Base-by-base conservation (phyloP, 64 coral and sea anemone species). In the Cladopsammia gracilis region DNA sequence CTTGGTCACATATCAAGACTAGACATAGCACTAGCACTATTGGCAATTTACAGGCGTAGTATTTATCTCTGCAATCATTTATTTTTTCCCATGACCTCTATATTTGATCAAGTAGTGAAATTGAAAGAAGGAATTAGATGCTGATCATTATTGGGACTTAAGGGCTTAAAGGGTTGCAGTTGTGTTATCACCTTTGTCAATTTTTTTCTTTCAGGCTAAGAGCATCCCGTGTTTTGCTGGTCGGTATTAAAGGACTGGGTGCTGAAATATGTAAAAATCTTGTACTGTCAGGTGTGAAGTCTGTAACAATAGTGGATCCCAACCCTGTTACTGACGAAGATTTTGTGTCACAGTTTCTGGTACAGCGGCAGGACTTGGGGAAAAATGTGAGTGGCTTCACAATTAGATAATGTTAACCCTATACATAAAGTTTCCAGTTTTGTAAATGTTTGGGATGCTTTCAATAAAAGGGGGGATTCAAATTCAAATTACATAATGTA, bases 211-310 rank as follows among this genome's bases (percentile, higher is more conserved):
- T 49, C 52, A 99, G 98, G 80, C 75, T 99, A 15, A 71, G 98
- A 68, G 87, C 98, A 65, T 99, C 98, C 3, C 86, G 89, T 76
- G 75, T 99, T 92, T 93, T 99, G 66, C 87, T 99, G 47, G 89
- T 96, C 47, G 95, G 88, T 34, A 71, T 99, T 25, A 94, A 76
- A 71, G 98, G 98, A 62, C 22, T 99, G 51, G 98, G 98, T 58
- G 98, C 98, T 70, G 98, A 99, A 75, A 96, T 99, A 56, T 99
- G 98, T 90, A 99, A 99, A 64, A 99, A 99, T 70, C 88, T 99
- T 14, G 89, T 99, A 3, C 83, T 99, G 16, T 95, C 94, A 45
- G 98, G 98, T 9, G 95, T 99, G 42, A 99, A 96, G 64, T 96
- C 98, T 68, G 60, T 99, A 3, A 96, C 94, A 3, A 89, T 99